Percentiles rank a stretch among this genome's conserved stretches.
Evolutionary conservation across 2,888 invertebrate species (phyloP).

Genomic region (Acanthacorydalis orientalis): DNA sequence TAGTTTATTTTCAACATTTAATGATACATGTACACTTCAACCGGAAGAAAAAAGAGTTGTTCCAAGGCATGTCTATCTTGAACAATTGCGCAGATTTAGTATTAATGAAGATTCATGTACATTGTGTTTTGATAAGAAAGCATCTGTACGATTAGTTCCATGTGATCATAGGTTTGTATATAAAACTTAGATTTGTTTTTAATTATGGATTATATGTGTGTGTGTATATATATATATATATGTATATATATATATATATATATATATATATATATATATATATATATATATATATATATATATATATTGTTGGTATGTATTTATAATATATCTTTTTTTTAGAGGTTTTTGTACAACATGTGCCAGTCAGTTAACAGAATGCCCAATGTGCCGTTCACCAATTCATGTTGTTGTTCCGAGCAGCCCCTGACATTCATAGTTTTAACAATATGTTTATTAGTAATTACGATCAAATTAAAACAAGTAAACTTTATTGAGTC

Average conservation of each 20-base stretch:
- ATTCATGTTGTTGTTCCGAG: slow-evolving; percentile 35
- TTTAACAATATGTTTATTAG: not conserved
- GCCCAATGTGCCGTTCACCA: slow-evolving; percentile 71
- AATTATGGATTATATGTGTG: not conserved
- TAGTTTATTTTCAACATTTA: slow-evolving; percentile 53
- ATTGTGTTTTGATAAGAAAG: slow-evolving; percentile 68
- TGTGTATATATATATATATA: not conserved
- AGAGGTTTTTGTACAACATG: slow-evolving; percentile 75
- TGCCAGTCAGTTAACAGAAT: slow-evolving; percentile 59
- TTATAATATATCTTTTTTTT: slow-evolving; percentile 11
- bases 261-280: not conserved
- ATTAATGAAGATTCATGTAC: slow-evolving; percentile 74
- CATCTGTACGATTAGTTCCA: slow-evolving; percentile 56
- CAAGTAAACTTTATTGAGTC: no score
- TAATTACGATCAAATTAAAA: no score
- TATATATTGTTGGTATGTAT: no score
- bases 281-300: no score
- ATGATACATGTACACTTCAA: slow-evolving; percentile 57
- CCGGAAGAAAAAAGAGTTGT: slow-evolving; percentile 61
- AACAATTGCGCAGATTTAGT: slow-evolving; percentile 52
- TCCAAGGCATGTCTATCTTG: slow-evolving; percentile 65
- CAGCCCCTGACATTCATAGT: slow-evolving; percentile 24
- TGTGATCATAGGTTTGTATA: slow-evolving; percentile 64
- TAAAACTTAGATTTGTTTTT: not conserved
- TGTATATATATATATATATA: not conserved